phyloP scores from a whole-genome alignment of 2,113 vertebrate species.

The Lamprotornis superbus region DNA sequence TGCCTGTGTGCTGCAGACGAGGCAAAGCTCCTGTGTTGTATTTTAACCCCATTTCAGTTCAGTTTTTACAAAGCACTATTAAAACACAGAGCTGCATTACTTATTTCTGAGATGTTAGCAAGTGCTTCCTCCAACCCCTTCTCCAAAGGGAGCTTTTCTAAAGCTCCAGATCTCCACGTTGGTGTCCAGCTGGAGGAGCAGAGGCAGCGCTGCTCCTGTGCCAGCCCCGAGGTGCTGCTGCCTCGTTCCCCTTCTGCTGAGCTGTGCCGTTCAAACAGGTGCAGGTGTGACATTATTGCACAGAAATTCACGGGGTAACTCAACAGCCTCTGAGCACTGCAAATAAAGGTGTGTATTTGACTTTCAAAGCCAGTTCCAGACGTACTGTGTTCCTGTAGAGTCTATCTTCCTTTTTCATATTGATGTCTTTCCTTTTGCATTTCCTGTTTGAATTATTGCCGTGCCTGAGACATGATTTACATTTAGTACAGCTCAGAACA shows the following conservation, averaged over 20 bases:
- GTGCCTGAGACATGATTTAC: constrained; percentile 32
- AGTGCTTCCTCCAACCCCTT: neutral
- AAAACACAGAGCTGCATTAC: neutral
- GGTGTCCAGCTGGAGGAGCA: neutral
- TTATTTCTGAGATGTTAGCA: neutral
- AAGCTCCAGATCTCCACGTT: neutral
- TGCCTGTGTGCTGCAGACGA: neutral
- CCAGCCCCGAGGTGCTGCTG: neutral
- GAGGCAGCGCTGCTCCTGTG: neutral
- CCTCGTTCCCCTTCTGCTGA: constrained; percentile 4
- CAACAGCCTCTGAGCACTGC: neutral
- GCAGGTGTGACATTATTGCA: constrained; percentile 32
- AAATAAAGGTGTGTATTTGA: constrained; percentile 45
- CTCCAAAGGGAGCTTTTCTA: accelerated
- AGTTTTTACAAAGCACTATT: neutral
- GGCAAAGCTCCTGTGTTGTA: neutral
- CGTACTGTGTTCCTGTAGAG: neutral
- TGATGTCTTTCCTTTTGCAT: constrained; percentile 33
- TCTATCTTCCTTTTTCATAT: neutral
- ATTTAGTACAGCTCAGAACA: constrained; percentile 33
- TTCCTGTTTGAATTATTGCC: constrained; percentile 39
- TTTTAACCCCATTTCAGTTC: neutral
- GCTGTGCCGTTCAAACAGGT: neutral
- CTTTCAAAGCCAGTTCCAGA: constrained; percentile 54
- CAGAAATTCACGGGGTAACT: constrained; percentile 6